These are phyloP conservation scores for Astatotilapia flaviijosephi DNA, from an alignment of 2,113 vertebrate species.

Conservation along the genomic window DNA sequence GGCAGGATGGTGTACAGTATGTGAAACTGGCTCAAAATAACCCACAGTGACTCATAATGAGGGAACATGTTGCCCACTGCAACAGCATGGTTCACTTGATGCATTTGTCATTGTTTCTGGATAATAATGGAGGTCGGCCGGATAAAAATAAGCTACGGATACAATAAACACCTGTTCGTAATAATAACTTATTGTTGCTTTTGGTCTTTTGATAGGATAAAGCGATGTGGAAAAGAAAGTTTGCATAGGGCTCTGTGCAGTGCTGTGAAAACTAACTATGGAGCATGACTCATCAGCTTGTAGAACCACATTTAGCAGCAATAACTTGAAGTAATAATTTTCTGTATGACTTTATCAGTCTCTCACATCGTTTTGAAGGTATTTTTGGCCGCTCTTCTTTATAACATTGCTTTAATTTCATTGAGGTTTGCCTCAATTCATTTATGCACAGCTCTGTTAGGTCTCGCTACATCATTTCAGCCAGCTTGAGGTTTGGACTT, in stretches of 20 bases:
- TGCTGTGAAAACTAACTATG: background rate
- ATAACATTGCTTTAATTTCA: background rate
- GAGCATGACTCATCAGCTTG: background rate
- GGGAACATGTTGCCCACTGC: background rate
- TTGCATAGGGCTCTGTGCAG: background rate
- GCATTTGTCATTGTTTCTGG: background rate
- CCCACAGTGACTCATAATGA: background rate
- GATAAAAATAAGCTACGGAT: background rate
- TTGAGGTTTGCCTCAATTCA: background rate
- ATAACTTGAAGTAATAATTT: background rate
- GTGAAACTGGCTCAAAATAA: background rate
- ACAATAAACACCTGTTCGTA: background rate
- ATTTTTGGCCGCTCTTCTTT: background rate
- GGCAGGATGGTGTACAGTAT: background rate
- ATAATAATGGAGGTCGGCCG: background rate
- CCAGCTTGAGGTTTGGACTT: background rate
- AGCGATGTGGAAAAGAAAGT: background rate
- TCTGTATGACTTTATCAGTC: background rate
- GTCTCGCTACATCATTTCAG: background rate
- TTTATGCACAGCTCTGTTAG: background rate
- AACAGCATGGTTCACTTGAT: background rate
- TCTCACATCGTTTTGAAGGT: background rate
- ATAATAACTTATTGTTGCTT: background rate
- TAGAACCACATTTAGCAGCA: background rate
- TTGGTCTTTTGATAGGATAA: background rate